Percentiles rank a stretch among this genome's conserved stretches.
phyloP scores from a whole-genome alignment of 2,797 vertebrate species.

The Ibycter americanus region DNA sequence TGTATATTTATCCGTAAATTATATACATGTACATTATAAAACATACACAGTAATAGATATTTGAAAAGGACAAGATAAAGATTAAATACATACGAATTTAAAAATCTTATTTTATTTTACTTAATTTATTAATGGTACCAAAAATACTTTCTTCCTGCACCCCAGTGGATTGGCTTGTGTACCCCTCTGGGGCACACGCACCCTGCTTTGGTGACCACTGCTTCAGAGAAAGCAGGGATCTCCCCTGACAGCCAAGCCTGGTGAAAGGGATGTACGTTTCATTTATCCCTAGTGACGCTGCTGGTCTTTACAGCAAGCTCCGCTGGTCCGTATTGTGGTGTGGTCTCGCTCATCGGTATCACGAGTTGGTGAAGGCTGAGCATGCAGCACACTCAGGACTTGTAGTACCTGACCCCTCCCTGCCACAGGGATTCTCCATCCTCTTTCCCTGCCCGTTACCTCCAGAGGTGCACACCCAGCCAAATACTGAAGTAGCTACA shows the following conservation, averaged over 20 bases:
- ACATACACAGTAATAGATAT: background rate
- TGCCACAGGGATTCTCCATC: background rate
- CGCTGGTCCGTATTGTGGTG: accelerated
- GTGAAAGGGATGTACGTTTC: background rate
- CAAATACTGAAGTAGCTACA: background rate
- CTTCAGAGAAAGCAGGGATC: background rate
- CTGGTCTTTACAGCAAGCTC: background rate
- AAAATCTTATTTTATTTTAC: background rate
- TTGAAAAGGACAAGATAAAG: background rate
- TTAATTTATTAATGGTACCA: background rate
- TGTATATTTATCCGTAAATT: background rate
- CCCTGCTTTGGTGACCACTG: background rate
- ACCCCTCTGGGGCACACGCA: background rate
- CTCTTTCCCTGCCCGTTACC: background rate
- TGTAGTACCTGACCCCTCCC: background rate
- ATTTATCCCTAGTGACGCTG: too few species aligned
- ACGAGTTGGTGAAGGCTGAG: background rate
- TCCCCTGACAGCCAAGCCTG: background rate
- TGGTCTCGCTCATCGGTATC: background rate
- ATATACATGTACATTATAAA: background rate
- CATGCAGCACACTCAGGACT: background rate
- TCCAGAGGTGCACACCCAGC: background rate
- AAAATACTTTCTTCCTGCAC: background rate
- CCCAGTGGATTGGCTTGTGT: background rate
- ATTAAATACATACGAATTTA: background rate